Percentiles rank a stretch among this genome's conserved stretches.
phyloP scores from a whole-genome alignment of 2,113 vertebrate genomes.

The Scortum barcoo region DNA sequence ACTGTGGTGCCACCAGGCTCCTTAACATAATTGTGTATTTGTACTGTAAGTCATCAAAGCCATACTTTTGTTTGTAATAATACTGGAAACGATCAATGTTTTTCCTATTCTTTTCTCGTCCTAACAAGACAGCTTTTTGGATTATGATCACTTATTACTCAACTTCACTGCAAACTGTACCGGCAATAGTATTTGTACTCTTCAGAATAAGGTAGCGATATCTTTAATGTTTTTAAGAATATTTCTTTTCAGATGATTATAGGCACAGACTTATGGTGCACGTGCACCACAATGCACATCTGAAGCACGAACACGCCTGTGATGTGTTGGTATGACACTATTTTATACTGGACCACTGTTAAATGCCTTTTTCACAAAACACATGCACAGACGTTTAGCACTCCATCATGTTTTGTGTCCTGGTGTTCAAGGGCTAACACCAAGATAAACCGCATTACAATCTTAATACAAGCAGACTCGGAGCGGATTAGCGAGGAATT shows the following conservation, averaged over 20 bases:
- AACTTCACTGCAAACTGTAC: conserved; percentile 9
- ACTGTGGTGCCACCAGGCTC: conserved; percentile 14
- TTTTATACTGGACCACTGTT: conserved; percentile 43
- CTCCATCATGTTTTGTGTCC: conserved; percentile 58
- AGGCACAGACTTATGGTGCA: conserved; percentile 35
- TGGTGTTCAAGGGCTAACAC: conserved; percentile 55
- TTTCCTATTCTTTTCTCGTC: conserved; percentile 4
- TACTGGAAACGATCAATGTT: neutral
- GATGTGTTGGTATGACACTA: conserved; percentile 7
- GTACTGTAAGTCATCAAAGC: conserved; percentile 46
- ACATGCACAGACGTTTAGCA: conserved; percentile 55
- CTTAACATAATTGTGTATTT: conserved; percentile 23
- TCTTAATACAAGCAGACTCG: conserved; percentile 21
- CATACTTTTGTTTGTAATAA: conserved; percentile 46
- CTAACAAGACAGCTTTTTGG: neutral
- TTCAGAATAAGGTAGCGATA: neutral
- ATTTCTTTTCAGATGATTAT: conserved; percentile 3
- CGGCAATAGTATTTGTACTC: conserved; percentile 22
- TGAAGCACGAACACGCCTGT: conserved; percentile 35
- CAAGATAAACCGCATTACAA: conserved; percentile 25
- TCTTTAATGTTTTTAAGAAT: neutral
- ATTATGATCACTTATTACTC: conserved; percentile 5
- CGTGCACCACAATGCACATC: conserved; percentile 43
- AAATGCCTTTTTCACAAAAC: conserved; percentile 54
- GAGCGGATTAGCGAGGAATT: conserved; percentile 7